Base-by-base conservation (phyloP, 2,888 invertebrate species). In the Euproctis similis region DNA sequence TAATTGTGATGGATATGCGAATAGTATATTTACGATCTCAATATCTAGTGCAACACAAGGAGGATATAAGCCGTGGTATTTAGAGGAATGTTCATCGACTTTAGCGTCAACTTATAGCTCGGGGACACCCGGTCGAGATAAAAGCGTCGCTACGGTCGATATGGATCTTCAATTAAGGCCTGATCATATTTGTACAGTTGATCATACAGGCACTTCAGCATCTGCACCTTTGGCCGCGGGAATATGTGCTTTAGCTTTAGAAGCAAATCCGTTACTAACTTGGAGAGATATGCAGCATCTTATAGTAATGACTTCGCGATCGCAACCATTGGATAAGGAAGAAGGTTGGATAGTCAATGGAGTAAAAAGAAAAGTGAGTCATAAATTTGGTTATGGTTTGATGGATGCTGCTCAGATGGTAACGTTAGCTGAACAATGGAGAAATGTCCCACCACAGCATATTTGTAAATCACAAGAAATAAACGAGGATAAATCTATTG, bases 1-100 rank as follows among this genome's bases (percentile, higher is more conserved):
- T 77, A 98, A 98, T 76, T 98, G 98, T 81, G 99, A 99, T 75
- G 99, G 99, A 26, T 99, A 99, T 77, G 98, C 98, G 20, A 99
- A 98, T 80, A 97, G 96, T 62, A 97, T 98, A 69, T 99, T 97
- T 76, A 99, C 99, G 2, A 87, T 99, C 47, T 97, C 97, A 46
- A 96, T 99, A 67, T 97, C 97, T 30, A 97, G 97, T 68, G 97
- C 97, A 4, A 97, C 98, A 0, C 96, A 98, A 85, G 93, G 94
- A 53, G 96, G 96, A 71, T 90, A 81, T 65, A 96, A 97, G 66
- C 98, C 98, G 0, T 99, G 98, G 98, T 99, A 99, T 75, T 88
- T 98, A 54, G 99, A 99, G 80, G 97, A 98, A 73, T 99, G 99
- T 68, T 96, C 98, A 1, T 98, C 98, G n/a, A 98, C 98, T 1